Conservation (phyloP, 1,140 invertebrate species). For the Drosophila varians region DNA sequence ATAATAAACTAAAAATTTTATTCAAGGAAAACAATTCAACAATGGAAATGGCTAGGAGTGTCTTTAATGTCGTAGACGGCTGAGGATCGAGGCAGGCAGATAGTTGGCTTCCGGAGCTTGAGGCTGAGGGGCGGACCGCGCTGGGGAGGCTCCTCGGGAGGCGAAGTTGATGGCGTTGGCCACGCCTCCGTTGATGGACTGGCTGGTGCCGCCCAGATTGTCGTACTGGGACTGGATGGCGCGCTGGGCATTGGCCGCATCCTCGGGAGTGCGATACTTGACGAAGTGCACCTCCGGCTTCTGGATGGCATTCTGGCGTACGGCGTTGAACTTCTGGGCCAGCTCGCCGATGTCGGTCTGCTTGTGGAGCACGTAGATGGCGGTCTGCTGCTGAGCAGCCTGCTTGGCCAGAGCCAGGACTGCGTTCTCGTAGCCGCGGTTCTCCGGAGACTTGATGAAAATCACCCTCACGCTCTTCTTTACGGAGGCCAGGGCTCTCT, state of each 20-base stretch:
- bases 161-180: constrained; percentile 78
- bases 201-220: constrained; percentile 62
- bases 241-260: constrained; percentile 68
- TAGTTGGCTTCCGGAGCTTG: constrained; percentile 60
- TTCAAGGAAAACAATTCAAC: constrained; percentile 23
- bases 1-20: constrained; percentile 28
- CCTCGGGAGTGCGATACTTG: constrained; percentile 74
- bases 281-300: constrained; percentile 78
- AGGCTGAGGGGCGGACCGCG: not conserved
- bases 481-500: constrained; percentile 39
- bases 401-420: constrained; percentile 66
- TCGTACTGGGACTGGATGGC: constrained; percentile 74
- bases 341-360: constrained; percentile 65
- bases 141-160: constrained; percentile 52
- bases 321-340: constrained; percentile 71
- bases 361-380: constrained; percentile 73
- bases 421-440: constrained; percentile 66
- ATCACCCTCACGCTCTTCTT: constrained; percentile 70
- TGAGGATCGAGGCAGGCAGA: constrained; percentile 69
- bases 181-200: constrained; percentile 68
- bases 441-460: constrained; percentile 70
- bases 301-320: constrained; percentile 53
- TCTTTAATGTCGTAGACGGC: constrained; percentile 55
- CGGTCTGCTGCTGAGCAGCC: constrained; percentile 67
- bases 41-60: not conserved